phyloP scores from a whole-genome alignment of 2,797 vertebrate species.

The Salarias fasciatus region DNA sequence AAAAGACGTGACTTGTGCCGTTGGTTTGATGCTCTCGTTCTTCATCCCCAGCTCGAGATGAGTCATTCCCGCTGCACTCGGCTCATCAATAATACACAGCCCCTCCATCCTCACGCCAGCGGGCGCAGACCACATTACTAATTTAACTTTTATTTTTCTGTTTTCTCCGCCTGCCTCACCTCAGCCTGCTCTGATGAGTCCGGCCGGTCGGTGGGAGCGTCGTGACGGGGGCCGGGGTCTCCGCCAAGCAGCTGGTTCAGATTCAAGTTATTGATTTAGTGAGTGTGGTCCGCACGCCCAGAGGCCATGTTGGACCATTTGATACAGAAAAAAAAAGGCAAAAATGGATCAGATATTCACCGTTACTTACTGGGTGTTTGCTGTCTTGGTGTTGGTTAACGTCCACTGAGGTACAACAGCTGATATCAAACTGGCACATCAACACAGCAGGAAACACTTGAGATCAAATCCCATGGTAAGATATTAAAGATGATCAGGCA shows the following conservation, averaged over 20 bases:
- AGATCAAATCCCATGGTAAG: background rate
- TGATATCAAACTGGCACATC: no score
- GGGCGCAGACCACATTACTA: constrained; percentile 75
- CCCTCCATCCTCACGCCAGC: constrained; percentile 55
- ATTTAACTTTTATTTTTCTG: constrained; percentile 81
- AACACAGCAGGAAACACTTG: constrained; percentile 17
- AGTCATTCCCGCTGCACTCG: constrained; percentile 71
- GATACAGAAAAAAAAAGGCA: background rate
- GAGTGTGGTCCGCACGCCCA: background rate
- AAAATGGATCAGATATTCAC: background rate
- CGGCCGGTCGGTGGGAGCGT: constrained; percentile 8
- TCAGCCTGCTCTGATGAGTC: constrained; percentile 29
- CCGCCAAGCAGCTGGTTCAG: constrained; percentile 5
- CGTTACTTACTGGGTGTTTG: no score
- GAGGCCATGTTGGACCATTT: background rate
- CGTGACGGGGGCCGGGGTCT: constrained; percentile 23
- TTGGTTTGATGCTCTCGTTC: constrained; percentile 26
- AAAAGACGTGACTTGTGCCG: constrained; percentile 25
- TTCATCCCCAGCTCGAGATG: constrained; percentile 56
- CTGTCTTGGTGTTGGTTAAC: no score
- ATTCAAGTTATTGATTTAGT: background rate
- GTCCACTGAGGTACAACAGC: no score
- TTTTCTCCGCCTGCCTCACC: constrained; percentile 54
- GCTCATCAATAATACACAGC: constrained; percentile 82
- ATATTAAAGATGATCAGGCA: constrained; percentile 32